phyloP scores from a whole-genome alignment of 2,113 vertebrate species.

The Clarias macrocephalus region DNA sequence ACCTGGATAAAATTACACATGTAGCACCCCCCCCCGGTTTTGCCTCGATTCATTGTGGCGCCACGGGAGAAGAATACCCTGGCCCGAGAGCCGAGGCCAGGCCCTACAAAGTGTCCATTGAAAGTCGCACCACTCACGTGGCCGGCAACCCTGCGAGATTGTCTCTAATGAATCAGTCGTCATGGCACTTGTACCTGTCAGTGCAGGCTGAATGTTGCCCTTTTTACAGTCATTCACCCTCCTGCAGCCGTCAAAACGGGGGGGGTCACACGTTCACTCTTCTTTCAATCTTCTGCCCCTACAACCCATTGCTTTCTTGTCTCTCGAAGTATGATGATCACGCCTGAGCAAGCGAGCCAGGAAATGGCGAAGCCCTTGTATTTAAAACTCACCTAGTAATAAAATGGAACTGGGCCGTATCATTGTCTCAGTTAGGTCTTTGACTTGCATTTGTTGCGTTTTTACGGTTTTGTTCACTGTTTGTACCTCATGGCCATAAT shows the following conservation, averaged over 20 bases:
- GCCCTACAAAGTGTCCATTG: constrained; percentile 53
- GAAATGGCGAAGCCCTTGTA: constrained; percentile 36
- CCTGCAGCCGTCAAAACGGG: constrained; percentile 2
- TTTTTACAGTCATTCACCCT: constrained; percentile 38
- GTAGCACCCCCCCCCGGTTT: constrained; percentile 33
- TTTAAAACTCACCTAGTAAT: constrained; percentile 26
- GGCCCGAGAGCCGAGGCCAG: constrained; percentile 12
- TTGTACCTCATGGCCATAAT: too few relatives aligned
- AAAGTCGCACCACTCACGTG: constrained; percentile 44
- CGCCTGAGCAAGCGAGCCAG: constrained; percentile 16
- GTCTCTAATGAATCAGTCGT: constrained; percentile 63
- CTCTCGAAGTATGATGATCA: constrained; percentile 33
- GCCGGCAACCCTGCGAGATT: constrained; percentile 48
- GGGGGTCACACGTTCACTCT: constrained; percentile 28
- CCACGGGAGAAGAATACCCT: constrained; percentile 41
- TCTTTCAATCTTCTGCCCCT: constrained; percentile 5
- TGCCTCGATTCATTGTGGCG: constrained; percentile 43
- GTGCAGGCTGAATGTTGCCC: constrained; percentile 39
- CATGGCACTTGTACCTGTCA: constrained; percentile 60
- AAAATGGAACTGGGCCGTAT: background rate
- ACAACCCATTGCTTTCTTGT: constrained; percentile 15
- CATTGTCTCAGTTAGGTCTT: too few relatives aligned
- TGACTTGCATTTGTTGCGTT: too few relatives aligned
- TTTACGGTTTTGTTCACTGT: too few relatives aligned
- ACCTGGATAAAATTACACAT: constrained; percentile 52